Conservation (phyloP, 2,113 vertebrate species). For the Sprattus sprattus region DNA sequence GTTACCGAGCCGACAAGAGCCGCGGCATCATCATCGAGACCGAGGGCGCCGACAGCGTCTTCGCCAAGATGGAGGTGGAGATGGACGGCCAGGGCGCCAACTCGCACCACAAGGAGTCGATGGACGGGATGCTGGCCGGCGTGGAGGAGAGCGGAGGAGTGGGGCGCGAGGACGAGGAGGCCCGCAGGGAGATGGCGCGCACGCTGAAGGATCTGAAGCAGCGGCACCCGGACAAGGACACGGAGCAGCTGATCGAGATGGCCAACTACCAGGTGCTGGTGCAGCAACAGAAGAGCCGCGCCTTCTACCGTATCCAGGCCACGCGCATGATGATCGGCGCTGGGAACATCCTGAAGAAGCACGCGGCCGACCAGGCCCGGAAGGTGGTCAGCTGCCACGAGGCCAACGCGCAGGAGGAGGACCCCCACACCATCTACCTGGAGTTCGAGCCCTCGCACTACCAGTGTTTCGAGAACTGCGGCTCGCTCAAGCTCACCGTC, state of each 20-base stretch:
- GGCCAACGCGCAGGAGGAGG: conserved; percentile 73
- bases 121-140: conserved; percentile 73
- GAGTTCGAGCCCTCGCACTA: conserved; percentile 79
- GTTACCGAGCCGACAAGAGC: conserved; percentile 76
- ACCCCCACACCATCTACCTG: conserved; percentile 76
- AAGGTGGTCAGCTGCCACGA: conserved; percentile 79
- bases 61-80: conserved; percentile 78
- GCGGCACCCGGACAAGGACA: conserved; percentile 80
- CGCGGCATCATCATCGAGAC: conserved; percentile 80
- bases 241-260: conserved; percentile 83
- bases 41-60: conserved; percentile 71
- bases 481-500: conserved; percentile 75
- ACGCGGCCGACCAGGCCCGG: conserved; percentile 80
- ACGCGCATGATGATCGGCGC: conserved; percentile 86
- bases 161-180: conserved; percentile 74
- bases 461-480: conserved; percentile 85
- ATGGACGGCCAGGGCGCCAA: conserved; percentile 76
- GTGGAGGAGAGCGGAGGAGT: conserved; percentile 67
- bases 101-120: conserved; percentile 72
- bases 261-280: conserved; percentile 82
- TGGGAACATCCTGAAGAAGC: conserved; percentile 82
- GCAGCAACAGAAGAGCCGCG: conserved; percentile 82
- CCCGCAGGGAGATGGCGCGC: conserved; percentile 76
- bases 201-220: conserved; percentile 79
- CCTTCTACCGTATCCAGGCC: conserved; percentile 84